These are phyloP conservation scores for Spilosoma lubricipeda DNA, from an alignment of 2,888 invertebrate genomes.

Conservation along the genomic window DNA sequence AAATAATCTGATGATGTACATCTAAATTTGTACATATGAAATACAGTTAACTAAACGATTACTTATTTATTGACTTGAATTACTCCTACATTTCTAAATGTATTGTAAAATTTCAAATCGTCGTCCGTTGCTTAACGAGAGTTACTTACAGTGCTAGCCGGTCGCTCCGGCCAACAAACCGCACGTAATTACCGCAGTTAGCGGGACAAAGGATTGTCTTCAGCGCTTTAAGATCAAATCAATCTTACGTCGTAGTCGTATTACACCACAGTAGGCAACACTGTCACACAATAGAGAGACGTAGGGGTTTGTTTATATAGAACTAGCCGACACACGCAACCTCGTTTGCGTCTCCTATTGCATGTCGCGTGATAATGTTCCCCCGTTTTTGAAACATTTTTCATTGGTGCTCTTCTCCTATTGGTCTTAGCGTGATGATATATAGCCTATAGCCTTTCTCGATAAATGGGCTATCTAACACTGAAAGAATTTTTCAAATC, in stretches of 20 bases:
- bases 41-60: not conserved
- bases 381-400: too few species aligned
- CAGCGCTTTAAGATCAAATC: slow-evolving; percentile 15
- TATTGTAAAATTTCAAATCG: not conserved
- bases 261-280: not conserved
- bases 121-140: slow-evolving; percentile 9
- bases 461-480: too few species aligned
- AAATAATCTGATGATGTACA: too few species aligned
- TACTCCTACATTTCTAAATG: not conserved
- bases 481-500: too few species aligned
- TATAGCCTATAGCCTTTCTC: too few species aligned
- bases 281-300: slow-evolving; percentile 7
- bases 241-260: slow-evolving; percentile 1
- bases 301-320: not conserved
- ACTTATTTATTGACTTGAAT: not conserved
- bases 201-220: slow-evolving; percentile 44
- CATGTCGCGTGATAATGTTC: too few species aligned
- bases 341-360: too few species aligned
- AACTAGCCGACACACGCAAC: too few species aligned
- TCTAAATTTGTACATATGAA: too few species aligned
- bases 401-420: too few species aligned
- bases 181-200: slow-evolving; percentile 46
- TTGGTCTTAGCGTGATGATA: too few species aligned
- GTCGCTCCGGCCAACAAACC: slow-evolving; percentile 27
- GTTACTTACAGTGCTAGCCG: slow-evolving; percentile 25